phyloP scores from a whole-genome alignment of 2,888 invertebrate genomes.

The Xestobium rufovillosum region DNA sequence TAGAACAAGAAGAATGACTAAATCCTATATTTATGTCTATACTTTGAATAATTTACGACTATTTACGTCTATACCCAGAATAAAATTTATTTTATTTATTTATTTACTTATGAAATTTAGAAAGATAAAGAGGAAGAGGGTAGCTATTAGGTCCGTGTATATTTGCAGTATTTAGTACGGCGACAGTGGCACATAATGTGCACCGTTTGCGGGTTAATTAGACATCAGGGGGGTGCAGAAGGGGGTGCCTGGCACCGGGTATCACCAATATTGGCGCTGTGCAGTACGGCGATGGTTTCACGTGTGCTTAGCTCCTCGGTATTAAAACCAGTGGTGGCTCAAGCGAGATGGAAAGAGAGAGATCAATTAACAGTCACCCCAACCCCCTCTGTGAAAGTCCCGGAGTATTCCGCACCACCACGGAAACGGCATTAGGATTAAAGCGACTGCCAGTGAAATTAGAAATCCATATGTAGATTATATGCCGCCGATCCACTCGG shows the following conservation, averaged over 20 bases:
- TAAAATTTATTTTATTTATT: too few species aligned
- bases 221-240: conserved; percentile 25
- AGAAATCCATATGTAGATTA: conserved; percentile 41
- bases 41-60: too few species aligned
- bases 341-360: conserved; percentile 23
- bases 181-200: conserved; percentile 38
- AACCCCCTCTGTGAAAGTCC: conserved; percentile 18
- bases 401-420: conserved; percentile 29
- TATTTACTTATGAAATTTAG: too few species aligned
- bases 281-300: conserved; percentile 36
- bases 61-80: too few species aligned
- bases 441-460: conserved; percentile 38
- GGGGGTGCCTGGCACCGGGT: conserved; percentile 38
- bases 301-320: conserved; percentile 31
- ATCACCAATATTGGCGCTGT: conserved; percentile 43
- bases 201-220: conserved; percentile 43
- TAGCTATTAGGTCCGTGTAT: too few species aligned
- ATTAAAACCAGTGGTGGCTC: conserved; percentile 26
- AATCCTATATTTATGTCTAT: too few species aligned
- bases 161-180: conserved; percentile 25
- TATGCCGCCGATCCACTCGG: too few species aligned
- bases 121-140: too few species aligned
- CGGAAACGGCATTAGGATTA: conserved; percentile 36
- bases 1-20: too few species aligned
- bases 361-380: conserved; percentile 34